Evolutionary conservation across 2,797 vertebrate genomes (phyloP).

Genomic region (Aeoliscus strigatus): DNA sequence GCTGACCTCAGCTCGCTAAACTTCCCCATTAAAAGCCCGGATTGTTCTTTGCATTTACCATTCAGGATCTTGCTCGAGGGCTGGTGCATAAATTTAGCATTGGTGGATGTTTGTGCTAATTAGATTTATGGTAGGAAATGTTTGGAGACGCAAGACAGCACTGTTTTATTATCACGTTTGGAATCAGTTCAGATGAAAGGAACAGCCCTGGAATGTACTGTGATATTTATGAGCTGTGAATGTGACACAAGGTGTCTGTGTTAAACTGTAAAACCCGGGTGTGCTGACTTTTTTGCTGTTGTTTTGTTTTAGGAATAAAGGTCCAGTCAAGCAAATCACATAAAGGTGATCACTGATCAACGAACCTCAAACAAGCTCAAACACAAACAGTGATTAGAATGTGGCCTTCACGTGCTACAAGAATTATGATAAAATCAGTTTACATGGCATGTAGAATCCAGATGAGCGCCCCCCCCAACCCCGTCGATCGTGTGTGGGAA

Average conservation of each 20-base stretch:
- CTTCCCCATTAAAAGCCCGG: slow-evolving; percentile 59
- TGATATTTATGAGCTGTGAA: slow-evolving; percentile 56
- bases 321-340: slow-evolving; percentile 2
- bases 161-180: slow-evolving; percentile 58
- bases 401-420: no score
- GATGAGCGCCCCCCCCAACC: no score
- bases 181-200: slow-evolving; percentile 63
- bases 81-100: slow-evolving; percentile 60
- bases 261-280: no score
- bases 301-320: no score
- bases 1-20: slow-evolving; percentile 71
- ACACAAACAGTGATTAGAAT: background rate
- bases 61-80: slow-evolving; percentile 51
- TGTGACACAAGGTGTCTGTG: slow-evolving; percentile 45
- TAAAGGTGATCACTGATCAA: slow-evolving; percentile 4
- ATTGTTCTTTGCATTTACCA: slow-evolving; percentile 60
- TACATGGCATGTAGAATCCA: no score
- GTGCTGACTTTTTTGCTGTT: no score
- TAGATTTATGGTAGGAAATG: slow-evolving; percentile 65
- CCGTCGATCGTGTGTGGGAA: no score
- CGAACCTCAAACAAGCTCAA: background rate
- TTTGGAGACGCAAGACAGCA: slow-evolving; percentile 54
- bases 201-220: slow-evolving; percentile 50
- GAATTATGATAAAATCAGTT: no score
- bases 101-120: slow-evolving; percentile 67